Percentiles rank a stretch among this genome's conserved stretches.
Conservation (phyloP, 2,113 vertebrate genomes). For the Chloropsis cyanopogon region DNA sequence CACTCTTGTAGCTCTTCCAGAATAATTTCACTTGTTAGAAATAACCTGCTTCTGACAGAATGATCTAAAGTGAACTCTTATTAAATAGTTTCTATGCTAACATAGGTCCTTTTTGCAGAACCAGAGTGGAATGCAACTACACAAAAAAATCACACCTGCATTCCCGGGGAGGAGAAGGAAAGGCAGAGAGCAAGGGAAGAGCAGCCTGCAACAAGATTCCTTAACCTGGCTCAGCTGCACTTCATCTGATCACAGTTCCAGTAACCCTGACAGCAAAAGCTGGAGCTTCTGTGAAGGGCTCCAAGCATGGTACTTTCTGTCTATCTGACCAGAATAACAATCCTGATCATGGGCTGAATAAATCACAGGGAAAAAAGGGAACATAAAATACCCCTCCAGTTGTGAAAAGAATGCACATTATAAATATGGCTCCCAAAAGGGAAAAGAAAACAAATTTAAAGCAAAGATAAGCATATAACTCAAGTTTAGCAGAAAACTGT, state of each 20-base stretch:
- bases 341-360: neutral
- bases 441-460: slow-evolving; percentile 32
- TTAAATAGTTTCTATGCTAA: neutral
- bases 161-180: neutral
- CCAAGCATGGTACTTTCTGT: neutral
- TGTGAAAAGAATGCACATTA: neutral
- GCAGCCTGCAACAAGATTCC: neutral
- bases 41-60: neutral
- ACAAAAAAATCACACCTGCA: neutral
- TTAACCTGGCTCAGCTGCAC: neutral
- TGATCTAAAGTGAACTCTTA: neutral
- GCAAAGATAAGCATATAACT: neutral
- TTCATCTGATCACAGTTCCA: neutral
- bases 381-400: neutral
- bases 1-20: neutral
- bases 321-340: neutral
- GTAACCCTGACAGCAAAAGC: neutral
- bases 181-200: neutral
- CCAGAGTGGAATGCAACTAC: neutral
- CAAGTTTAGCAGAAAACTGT: neutral
- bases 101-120: neutral
- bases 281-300: neutral
- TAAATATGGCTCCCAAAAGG: neutral
- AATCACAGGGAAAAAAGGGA: neutral
- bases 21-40: neutral